Conservation (phyloP, 2,797 vertebrate genomes). For the Gallinago stenura region DNA sequence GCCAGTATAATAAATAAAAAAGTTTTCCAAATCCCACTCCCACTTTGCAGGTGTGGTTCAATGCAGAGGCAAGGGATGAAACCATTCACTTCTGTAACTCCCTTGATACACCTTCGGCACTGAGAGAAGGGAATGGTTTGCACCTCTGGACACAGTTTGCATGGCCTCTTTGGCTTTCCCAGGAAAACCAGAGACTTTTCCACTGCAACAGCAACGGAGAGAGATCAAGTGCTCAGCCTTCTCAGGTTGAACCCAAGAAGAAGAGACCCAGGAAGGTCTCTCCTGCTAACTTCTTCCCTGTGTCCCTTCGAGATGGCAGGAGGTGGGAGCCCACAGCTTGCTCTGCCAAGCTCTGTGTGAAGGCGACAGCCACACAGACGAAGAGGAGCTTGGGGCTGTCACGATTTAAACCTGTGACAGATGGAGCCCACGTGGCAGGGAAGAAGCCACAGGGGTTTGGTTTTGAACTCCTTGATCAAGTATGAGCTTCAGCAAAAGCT, state of each 20-base stretch:
- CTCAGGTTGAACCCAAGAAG: not conserved
- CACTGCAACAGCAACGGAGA: not conserved
- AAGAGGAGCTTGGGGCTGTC: not conserved
- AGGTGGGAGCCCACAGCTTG: not conserved
- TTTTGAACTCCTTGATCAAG: not conserved
- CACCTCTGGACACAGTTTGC: not conserved
- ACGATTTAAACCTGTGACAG: accelerated
- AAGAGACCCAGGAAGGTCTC: not conserved
- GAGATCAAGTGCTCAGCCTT: not conserved
- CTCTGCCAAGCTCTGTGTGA: not conserved
- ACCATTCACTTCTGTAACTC: not conserved
- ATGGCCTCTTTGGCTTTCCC: not conserved
- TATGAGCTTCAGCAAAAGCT: not conserved
- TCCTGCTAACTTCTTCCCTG: accelerated
- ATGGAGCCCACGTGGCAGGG: not conserved
- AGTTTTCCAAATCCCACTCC: not conserved
- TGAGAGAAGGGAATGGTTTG: not conserved
- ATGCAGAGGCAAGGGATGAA: not conserved
- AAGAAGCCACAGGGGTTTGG: not conserved
- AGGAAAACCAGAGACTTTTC: not conserved
- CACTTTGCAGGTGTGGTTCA: not conserved
- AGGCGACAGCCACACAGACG: not conserved
- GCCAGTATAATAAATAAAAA: not conserved
- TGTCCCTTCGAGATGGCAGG: not conserved
- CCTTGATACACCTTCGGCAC: not conserved